phyloP scores from a whole-genome alignment of 2,888 invertebrate species.

The Apodemia hepburni region DNA sequence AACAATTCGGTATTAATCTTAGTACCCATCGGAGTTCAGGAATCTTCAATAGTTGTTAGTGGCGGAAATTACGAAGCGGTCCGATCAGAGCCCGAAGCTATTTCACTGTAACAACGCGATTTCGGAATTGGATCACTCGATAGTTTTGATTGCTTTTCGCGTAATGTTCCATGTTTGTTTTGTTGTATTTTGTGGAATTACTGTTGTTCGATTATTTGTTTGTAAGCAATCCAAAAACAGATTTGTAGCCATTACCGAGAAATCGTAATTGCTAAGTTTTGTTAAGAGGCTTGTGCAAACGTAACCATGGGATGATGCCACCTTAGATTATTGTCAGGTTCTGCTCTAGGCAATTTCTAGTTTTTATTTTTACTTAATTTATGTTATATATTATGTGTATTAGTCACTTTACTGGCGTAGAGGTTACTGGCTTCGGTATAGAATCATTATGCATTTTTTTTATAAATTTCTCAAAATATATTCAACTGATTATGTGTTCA shows the following conservation, averaged over 20 bases:
- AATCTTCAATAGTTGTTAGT: slow-evolving; percentile 50
- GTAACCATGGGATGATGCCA: neutral
- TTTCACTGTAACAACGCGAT: slow-evolving; percentile 49
- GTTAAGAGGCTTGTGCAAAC: neutral
- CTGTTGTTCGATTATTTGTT: slow-evolving; percentile 7
- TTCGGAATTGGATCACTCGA: slow-evolving; percentile 55
- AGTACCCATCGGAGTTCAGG: slow-evolving; percentile 41
- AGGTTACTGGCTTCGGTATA: no score
- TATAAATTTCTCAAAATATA: no score
- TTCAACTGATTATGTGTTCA: no score
- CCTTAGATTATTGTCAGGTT: no score
- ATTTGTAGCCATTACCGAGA: neutral
- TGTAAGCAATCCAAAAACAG: neutral
- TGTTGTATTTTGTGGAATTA: neutral
- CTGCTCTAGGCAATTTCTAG: no score
- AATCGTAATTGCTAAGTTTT: neutral
- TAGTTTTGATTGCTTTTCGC: slow-evolving; percentile 64
- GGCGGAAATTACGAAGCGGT: slow-evolving; percentile 50
- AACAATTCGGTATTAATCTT: slow-evolving; percentile 19
- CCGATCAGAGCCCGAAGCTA: slow-evolving; percentile 40
- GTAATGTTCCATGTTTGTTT: slow-evolving; percentile 38
- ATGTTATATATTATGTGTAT: no score
- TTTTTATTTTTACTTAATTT: no score
- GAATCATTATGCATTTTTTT: no score
- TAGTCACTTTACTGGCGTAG: no score